Evolutionary conservation across 2,888 invertebrate species (phyloP).

Genomic region (Harpalus rufipes): DNA sequence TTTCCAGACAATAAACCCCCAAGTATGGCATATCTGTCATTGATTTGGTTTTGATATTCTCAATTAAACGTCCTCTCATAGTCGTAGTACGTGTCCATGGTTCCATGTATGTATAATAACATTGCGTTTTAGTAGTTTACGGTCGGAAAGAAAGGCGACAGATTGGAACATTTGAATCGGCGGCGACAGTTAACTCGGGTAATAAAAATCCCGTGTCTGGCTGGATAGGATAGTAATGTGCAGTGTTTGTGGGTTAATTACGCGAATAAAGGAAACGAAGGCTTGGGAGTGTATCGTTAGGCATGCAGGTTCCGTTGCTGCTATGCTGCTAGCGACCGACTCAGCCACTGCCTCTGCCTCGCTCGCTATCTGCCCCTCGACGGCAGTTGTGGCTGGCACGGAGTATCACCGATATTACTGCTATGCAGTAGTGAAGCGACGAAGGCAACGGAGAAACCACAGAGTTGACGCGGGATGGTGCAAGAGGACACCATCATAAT

Average conservation of each 20-base stretch:
- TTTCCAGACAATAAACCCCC: neutral
- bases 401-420: constrained; percentile 77
- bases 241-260: constrained; percentile 77
- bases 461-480: constrained; percentile 47
- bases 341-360: neutral
- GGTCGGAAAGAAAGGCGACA: constrained; percentile 45
- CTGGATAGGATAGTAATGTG: constrained; percentile 73
- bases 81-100: neutral
- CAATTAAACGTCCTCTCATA: too few species aligned
- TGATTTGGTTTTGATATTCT: neutral
- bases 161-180: constrained; percentile 53
- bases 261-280: constrained; percentile 65
- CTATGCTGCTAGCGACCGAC: too few species aligned
- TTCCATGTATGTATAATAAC: neutral
- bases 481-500: constrained; percentile 16
- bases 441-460: constrained; percentile 20
- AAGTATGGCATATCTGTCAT: neutral
- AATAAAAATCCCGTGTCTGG: constrained; percentile 60
- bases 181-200: constrained; percentile 56
- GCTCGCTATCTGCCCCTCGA: constrained; percentile 35
- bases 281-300: constrained; percentile 61
- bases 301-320: constrained; percentile 57
- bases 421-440: constrained; percentile 72
- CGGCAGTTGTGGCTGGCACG: constrained; percentile 73
- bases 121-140: neutral